phyloP scores from a whole-genome alignment of 35 echinoderm and acorn worm species.

The Stichopus chloronotus region DNA sequence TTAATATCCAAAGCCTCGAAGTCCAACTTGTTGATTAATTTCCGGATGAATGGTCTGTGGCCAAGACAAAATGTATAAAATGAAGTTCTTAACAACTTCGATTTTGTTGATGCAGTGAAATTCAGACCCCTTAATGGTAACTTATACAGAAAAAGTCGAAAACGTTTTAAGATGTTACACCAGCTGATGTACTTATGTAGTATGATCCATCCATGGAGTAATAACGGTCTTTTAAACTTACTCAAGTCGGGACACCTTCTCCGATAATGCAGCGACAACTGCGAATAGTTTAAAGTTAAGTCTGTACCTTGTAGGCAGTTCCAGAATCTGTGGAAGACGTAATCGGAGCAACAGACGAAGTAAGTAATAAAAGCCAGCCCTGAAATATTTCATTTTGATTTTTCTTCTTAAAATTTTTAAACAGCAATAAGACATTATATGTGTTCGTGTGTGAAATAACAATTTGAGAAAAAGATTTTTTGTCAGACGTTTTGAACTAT shows the following conservation, averaged over 20 bases:
- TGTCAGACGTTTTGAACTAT: too few relatives aligned
- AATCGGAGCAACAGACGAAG: slow-evolving; percentile 12
- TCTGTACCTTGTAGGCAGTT: slow-evolving; percentile 77
- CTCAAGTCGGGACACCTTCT: slow-evolving; percentile 93
- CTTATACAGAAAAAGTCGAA: background rate
- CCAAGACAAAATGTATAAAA: slow-evolving; percentile 12
- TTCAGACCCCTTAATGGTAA: background rate
- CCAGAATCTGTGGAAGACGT: slow-evolving; percentile 70
- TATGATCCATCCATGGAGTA: too few relatives aligned
- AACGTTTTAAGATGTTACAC: too few relatives aligned
- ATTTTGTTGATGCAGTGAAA: background rate
- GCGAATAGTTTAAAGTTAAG: slow-evolving; percentile 95
- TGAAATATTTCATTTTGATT: background rate
- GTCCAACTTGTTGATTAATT: slow-evolving; percentile 95
- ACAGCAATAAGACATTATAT: too few relatives aligned
- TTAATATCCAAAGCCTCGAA: slow-evolving; percentile 97
- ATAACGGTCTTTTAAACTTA: slow-evolving; percentile 56
- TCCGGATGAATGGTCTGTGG: slow-evolving; percentile 81
- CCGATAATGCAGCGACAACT: slow-evolving; percentile 93
- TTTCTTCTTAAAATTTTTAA: background rate
- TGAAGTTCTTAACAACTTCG: background rate
- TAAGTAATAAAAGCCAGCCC: background rate
- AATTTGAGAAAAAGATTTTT: too few relatives aligned
- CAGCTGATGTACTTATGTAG: too few relatives aligned
- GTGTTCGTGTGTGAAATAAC: too few relatives aligned